Percentiles rank a stretch among this genome's conserved stretches.
Conservation (phyloP, 1,140 invertebrate species). For the Drosophila azteca region DNA sequence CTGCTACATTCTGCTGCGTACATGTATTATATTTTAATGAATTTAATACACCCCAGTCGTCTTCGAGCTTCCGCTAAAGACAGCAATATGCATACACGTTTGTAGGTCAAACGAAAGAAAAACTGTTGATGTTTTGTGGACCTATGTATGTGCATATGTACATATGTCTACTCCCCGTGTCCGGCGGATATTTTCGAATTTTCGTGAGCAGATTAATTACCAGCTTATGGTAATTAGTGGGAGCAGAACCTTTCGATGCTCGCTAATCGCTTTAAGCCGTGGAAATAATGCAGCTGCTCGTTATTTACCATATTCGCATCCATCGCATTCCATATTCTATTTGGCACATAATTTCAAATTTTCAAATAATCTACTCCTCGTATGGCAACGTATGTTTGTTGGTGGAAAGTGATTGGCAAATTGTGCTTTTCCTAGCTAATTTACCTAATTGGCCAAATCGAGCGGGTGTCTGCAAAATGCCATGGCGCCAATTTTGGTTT, state of each 20-base stretch:
- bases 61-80: no score
- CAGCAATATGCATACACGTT: no score
- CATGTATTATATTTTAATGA: no score
- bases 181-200: constrained; percentile 13
- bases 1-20: no score
- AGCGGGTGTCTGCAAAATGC: constrained; percentile 21
- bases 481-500: constrained; percentile 35
- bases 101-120: no score
- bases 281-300: constrained; percentile 20
- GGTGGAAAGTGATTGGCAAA: constrained; percentile 47
- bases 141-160: no score
- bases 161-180: background rate
- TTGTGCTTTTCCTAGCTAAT: constrained; percentile 51
- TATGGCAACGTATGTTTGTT: constrained; percentile 41
- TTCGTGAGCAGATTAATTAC: constrained; percentile 22
- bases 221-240: constrained; percentile 56
- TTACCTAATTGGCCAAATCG: constrained; percentile 61
- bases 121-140: no score
- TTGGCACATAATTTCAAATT: constrained; percentile 50
- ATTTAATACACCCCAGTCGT: no score
- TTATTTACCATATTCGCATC: constrained; percentile 33
- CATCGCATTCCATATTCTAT: constrained; percentile 47
- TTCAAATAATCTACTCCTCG: constrained; percentile 61
- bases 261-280: constrained; percentile 26
- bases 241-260: constrained; percentile 16